Percentiles rank a stretch among this genome's conserved stretches.
Evolutionary conservation across 2,888 invertebrate species (phyloP).

Genomic region (Syrphus vitripennis): DNA sequence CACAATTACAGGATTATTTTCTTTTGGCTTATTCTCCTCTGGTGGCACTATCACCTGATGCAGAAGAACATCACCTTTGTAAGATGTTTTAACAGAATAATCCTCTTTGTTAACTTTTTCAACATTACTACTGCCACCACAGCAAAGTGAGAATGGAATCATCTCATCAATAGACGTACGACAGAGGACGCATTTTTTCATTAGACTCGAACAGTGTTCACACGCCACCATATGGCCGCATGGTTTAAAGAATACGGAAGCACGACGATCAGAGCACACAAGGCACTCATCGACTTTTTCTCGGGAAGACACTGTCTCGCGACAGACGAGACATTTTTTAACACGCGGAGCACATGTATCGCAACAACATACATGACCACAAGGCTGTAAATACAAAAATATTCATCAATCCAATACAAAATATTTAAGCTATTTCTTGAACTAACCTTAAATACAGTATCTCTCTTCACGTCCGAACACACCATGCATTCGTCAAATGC

Average conservation of each 20-base stretch:
- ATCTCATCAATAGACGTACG: slow-evolving; percentile 91
- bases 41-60: slow-evolving; percentile 60
- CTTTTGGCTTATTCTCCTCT: slow-evolving; percentile 56
- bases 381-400: slow-evolving; percentile 83
- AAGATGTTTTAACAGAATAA: slow-evolving; percentile 46
- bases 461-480: slow-evolving; percentile 95
- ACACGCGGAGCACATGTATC: slow-evolving; percentile 93
- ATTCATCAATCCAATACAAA: background rate
- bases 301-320: slow-evolving; percentile 90
- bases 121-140: slow-evolving; percentile 81
- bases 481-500: slow-evolving; percentile 94
- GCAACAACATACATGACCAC: slow-evolving; percentile 97
- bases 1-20: slow-evolving; percentile 61
- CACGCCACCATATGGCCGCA: slow-evolving; percentile 92
- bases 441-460: slow-evolving; percentile 87
- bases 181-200: slow-evolving; percentile 99
- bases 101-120: slow-evolving; percentile 76
- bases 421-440: background rate
- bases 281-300: slow-evolving; percentile 97
- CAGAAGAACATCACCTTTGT: slow-evolving; percentile 61
- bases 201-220: slow-evolving; percentile 93
- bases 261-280: slow-evolving; percentile 96
- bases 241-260: slow-evolving; percentile 95
- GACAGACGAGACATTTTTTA: slow-evolving; percentile 97
- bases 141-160: slow-evolving; percentile 83